Percentiles rank a stretch among this genome's conserved stretches.
Conservation (phyloP, 2,113 vertebrate species). For the Myotis brandtii region DNA sequence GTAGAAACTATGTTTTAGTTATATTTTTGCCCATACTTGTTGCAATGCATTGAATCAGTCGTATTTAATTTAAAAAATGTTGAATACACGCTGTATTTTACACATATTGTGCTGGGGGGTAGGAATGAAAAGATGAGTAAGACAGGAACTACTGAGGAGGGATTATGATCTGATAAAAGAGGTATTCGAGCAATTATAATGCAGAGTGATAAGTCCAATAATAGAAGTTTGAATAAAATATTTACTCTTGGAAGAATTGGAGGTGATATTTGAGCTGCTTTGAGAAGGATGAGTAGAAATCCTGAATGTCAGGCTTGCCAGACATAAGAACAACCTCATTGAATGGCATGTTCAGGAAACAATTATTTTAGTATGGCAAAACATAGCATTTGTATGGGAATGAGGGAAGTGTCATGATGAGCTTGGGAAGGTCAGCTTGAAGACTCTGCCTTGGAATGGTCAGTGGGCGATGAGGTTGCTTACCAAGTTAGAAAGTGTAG, state of each 20-base stretch:
- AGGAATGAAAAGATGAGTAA: conserved; percentile 21
- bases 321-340: neutral
- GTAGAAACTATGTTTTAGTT: conserved; percentile 30
- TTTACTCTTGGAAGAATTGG: neutral
- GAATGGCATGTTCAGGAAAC: conserved; percentile 5
- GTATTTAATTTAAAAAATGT: neutral
- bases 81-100: neutral
- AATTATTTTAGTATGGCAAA: neutral
- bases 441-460: neutral
- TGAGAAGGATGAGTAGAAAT: neutral
- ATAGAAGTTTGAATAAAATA: neutral
- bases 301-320: neutral
- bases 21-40: neutral
- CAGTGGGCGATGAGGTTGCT: neutral
- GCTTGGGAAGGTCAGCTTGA: neutral
- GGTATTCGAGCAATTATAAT: neutral
- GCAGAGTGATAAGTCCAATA: neutral
- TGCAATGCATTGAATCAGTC: neutral
- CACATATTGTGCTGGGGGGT: neutral
- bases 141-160: neutral
- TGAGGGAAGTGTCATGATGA: neutral
- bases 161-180: neutral
- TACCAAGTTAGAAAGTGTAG: neutral
- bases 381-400: neutral
- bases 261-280: conserved; percentile 15